Conservation (phyloP, 1,140 invertebrate species). For the Eriocheir sinensis region DNA sequence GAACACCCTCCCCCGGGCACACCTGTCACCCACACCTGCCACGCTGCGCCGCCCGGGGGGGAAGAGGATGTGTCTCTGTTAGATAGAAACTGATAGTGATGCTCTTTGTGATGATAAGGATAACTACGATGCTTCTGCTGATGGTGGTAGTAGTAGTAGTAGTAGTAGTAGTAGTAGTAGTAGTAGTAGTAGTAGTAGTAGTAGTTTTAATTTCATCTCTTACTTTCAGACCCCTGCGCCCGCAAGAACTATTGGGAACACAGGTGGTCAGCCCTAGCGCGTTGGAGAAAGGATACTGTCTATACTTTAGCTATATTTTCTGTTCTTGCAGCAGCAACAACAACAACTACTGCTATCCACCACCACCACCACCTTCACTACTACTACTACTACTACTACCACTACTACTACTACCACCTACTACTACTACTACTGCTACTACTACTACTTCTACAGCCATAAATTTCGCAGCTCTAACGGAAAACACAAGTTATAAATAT, state of each 20-base stretch:
- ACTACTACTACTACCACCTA: constrained; percentile 48
- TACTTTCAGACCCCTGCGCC: too few relatives aligned
- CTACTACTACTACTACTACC: constrained; percentile 35
- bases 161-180: too few relatives aligned
- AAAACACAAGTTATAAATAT: not conserved
- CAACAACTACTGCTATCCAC: too few relatives aligned
- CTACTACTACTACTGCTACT: constrained; percentile 46
- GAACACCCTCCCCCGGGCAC: not conserved
- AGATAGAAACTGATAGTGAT: not conserved
- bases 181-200: too few relatives aligned
- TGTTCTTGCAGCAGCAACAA: too few relatives aligned
- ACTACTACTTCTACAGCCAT: not conserved
- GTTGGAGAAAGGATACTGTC: too few relatives aligned
- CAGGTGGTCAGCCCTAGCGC: too few relatives aligned
- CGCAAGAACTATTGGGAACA: too few relatives aligned
- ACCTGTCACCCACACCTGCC: not conserved
- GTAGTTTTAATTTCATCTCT: too few relatives aligned
- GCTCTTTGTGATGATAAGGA: not conserved
- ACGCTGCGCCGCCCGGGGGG: not conserved
- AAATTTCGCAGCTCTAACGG: too few relatives aligned
- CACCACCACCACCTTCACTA: too few relatives aligned
- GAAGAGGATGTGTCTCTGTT: not conserved
- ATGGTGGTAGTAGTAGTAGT: not conserved
- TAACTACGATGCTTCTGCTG: not conserved
- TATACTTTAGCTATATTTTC: too few relatives aligned